A percentile compares a stretch with the other conserved stretches of the same genome.
Evolutionary conservation across 2,888 invertebrate species (phyloP).

Genomic region (Leptarthrus brevirostris): DNA sequence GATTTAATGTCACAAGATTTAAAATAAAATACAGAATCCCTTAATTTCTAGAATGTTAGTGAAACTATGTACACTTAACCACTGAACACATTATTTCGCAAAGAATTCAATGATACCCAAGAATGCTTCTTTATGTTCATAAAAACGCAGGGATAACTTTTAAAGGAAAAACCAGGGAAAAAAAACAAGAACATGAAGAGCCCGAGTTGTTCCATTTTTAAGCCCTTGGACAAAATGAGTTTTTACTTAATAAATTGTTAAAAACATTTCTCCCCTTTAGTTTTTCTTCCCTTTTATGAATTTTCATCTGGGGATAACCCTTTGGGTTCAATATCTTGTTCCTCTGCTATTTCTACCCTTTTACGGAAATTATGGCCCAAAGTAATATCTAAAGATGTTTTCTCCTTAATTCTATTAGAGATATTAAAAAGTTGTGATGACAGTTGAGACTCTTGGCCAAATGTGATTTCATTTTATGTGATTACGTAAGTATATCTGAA

Average conservation of each 20-base stretch:
- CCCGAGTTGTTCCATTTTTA: conserved; percentile 3
- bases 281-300: conserved; percentile 14
- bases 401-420: conserved; percentile 44
- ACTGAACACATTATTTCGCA: too few species aligned
- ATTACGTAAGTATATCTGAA: conserved; percentile 17
- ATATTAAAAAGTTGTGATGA: conserved; percentile 47
- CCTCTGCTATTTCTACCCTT: conserved; percentile 14
- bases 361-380: conserved; percentile 41
- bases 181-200: neutral
- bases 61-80: too few species aligned
- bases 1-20: too few species aligned
- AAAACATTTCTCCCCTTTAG: conserved; percentile 10
- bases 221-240: conserved; percentile 30
- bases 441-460: conserved; percentile 32
- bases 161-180: too few species aligned
- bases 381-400: conserved; percentile 46
- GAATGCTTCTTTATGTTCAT: too few species aligned
- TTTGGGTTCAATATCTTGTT: conserved; percentile 34
- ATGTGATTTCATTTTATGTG: conserved; percentile 35
- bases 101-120: too few species aligned
- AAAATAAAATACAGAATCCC: too few species aligned
- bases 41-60: too few species aligned
- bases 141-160: too few species aligned
- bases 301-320: conserved; percentile 25
- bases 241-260: conserved; percentile 39